Conservation (phyloP, 2,888 invertebrate species). For the Andrena trimmerana region DNA sequence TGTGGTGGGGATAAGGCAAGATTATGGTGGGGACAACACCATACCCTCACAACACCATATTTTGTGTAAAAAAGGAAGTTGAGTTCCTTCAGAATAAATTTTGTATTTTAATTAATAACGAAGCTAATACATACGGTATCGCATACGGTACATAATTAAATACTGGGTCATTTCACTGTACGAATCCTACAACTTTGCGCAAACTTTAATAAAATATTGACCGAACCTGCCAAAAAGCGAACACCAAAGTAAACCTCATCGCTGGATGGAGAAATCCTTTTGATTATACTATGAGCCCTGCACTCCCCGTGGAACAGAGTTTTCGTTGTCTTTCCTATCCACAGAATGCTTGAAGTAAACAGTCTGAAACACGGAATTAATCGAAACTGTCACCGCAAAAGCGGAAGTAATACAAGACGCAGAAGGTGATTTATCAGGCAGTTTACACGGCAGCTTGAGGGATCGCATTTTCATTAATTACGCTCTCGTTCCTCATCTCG, state of each 20-base stretch:
- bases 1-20: too few relatives aligned
- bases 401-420: background rate
- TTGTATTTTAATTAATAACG: too few relatives aligned
- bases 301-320: background rate
- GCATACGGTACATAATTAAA: too few relatives aligned
- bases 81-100: too few relatives aligned
- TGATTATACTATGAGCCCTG: too few relatives aligned
- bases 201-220: background rate
- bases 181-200: too few relatives aligned
- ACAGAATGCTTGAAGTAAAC: background rate
- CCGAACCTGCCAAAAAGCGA: background rate
- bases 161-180: too few relatives aligned
- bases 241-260: background rate
- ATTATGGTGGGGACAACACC: too few relatives aligned
- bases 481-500: background rate
- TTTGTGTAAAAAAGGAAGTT: too few relatives aligned
- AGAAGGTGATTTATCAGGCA: slow-evolving; percentile 17
- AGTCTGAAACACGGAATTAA: background rate
- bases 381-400: background rate
- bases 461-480: slow-evolving; percentile 53
- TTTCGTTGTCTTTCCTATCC: background rate
- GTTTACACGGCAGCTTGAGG: slow-evolving; percentile 23
- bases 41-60: too few relatives aligned
- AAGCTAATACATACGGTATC: too few relatives aligned
- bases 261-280: background rate